These are phyloP conservation scores for Loriculus beryllinus DNA, from an alignment of 2,797 vertebrate species.

Conservation along the genomic window DNA sequence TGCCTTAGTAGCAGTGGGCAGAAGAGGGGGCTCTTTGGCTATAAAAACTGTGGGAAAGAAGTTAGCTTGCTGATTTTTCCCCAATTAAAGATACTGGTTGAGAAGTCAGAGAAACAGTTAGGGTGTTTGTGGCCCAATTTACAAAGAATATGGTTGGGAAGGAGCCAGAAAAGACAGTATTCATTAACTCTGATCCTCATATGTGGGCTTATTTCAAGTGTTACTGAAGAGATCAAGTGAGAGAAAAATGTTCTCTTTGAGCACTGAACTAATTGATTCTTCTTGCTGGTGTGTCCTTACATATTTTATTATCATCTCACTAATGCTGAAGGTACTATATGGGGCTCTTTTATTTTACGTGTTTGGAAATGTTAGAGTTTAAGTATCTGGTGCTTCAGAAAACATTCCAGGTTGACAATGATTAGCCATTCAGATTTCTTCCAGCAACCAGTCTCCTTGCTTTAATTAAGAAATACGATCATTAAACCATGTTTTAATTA, in stretches of 20 bases:
- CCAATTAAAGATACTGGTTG: not conserved
- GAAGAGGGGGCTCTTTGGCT: not conserved
- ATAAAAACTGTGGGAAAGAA: not conserved
- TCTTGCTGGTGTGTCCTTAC: not conserved
- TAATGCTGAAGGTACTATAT: not conserved
- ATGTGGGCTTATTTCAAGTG: not conserved
- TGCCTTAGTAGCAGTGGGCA: not conserved
- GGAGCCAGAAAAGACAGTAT: not conserved
- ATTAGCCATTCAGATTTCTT: constrained; percentile 52
- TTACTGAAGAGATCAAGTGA: not conserved
- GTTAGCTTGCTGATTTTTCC: not conserved
- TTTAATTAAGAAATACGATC: constrained; percentile 54
- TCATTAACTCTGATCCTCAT: constrained; percentile 10
- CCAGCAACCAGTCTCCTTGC: not conserved
- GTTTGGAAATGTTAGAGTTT: not conserved
- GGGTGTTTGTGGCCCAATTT: not conserved
- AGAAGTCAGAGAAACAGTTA: not conserved
- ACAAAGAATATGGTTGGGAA: not conserved
- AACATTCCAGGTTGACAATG: constrained; percentile 33
- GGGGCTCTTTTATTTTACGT: not conserved
- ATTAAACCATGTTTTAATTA: constrained; percentile 38
- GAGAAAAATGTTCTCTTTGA: not conserved
- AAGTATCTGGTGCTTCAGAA: not conserved
- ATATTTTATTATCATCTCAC: constrained; percentile 34
- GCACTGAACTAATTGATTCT: constrained; percentile 15